Conservation (phyloP, 2,888 invertebrate genomes). For the Clunio marinus region DNA sequence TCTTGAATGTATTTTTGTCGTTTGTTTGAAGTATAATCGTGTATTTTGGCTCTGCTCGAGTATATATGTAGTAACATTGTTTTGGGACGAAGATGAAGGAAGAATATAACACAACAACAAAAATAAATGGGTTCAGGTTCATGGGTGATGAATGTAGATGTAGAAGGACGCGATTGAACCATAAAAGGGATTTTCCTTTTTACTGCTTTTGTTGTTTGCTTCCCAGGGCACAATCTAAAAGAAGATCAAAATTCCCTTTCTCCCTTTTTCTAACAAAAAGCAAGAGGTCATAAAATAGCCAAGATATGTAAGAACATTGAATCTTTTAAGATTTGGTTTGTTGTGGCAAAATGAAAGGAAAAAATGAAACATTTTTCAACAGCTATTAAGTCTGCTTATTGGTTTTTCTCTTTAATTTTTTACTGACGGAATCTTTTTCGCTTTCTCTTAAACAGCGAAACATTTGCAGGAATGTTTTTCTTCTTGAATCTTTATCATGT, state of each 20-base stretch:
- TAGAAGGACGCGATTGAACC: conserved; percentile 14
- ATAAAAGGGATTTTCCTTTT: conserved; percentile 37
- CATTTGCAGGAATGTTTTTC: too few relatives aligned
- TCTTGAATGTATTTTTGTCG: neutral
- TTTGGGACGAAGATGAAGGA: neutral
- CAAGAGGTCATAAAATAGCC: conserved; percentile 6
- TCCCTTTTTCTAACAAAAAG: neutral
- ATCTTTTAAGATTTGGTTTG: too few relatives aligned
- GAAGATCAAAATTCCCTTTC: conserved; percentile 2
- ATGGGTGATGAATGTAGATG: neutral
- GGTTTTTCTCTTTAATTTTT: too few relatives aligned
- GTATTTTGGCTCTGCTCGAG: neutral
- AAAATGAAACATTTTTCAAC: too few relatives aligned
- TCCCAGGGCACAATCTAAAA: conserved; percentile 10
- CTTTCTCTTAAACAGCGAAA: too few relatives aligned
- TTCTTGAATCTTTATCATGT: too few relatives aligned
- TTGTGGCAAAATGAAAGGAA: too few relatives aligned
- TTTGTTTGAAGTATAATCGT: neutral
- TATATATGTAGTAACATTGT: conserved; percentile 12
- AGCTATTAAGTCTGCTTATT: too few relatives aligned
- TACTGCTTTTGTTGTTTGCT: conserved; percentile 16
- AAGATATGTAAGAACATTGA: too few relatives aligned
- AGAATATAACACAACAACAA: neutral
- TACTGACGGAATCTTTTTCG: too few relatives aligned
- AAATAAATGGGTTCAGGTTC: conserved; percentile 35